Conservation (phyloP, 2,797 vertebrate species). For the Hippocampus kuda region DNA sequence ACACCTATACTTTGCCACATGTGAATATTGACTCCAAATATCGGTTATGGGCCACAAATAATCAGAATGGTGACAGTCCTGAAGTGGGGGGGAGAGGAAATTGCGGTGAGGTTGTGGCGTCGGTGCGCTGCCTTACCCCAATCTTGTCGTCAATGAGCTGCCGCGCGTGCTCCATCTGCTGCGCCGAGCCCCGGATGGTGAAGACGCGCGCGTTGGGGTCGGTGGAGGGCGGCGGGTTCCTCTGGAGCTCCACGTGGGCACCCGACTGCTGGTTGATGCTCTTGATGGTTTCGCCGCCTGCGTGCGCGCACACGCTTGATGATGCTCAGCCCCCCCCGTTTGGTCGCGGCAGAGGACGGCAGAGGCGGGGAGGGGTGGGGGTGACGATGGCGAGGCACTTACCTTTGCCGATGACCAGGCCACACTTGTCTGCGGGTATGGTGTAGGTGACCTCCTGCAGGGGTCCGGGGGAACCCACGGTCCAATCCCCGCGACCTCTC, state of each 20-base stretch:
- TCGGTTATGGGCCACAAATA: no score
- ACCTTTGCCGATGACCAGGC: conserved; percentile 98
- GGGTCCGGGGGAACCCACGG: conserved; percentile 77
- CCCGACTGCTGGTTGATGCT: conserved; percentile 97
- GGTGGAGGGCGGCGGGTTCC: conserved; percentile 90
- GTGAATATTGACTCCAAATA: no score
- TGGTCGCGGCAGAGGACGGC: no score
- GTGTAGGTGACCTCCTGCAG: conserved; percentile 95
- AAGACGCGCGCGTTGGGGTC: conserved; percentile 88
- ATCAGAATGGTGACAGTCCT: no score
- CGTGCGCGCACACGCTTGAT: conserved; percentile 1
- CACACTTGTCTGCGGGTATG: conserved; percentile 95
- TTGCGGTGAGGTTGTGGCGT: not conserved
- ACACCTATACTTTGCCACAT: not conserved
- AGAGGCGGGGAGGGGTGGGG: no score
- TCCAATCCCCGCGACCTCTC: conserved; percentile 86
- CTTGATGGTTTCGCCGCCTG: conserved; percentile 96
- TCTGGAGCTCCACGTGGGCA: conserved; percentile 91
- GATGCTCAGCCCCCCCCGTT: not conserved
- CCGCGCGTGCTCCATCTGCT: conserved; percentile 89
- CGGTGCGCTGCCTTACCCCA: conserved; percentile 64
- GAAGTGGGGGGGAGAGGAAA: no score
- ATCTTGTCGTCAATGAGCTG: conserved; percentile 98
- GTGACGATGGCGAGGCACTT: conserved; percentile 17
- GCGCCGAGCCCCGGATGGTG: conserved; percentile 85